phyloP scores from a whole-genome alignment of 2,113 vertebrate genomes.

The Mustelus asterias region DNA sequence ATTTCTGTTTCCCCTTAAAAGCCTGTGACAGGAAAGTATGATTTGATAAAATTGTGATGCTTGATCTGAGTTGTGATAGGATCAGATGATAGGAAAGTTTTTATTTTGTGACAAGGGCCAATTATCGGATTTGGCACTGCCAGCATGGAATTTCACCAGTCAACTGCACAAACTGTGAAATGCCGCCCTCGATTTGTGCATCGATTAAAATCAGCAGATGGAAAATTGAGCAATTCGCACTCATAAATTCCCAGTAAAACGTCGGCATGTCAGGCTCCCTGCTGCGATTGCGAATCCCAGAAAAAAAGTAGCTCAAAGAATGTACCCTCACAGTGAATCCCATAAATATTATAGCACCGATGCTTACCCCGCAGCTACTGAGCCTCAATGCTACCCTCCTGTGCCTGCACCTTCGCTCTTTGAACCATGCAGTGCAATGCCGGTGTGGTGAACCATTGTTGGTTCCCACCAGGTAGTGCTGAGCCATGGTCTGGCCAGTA shows the following conservation, averaged over 20 bases:
- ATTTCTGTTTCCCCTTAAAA: not conserved
- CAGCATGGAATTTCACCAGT: not conserved
- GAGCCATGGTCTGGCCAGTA: too few species aligned
- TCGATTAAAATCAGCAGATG: not conserved
- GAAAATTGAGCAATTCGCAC: not conserved
- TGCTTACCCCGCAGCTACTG: not conserved
- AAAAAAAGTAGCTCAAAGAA: not conserved
- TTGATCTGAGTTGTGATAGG: not conserved
- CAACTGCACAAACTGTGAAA: not conserved
- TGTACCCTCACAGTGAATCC: not conserved
- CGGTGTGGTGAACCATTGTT: too few species aligned
- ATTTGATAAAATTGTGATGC: not conserved
- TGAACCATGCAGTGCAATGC: not conserved
- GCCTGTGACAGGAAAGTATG: not conserved
- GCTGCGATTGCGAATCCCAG: not conserved
- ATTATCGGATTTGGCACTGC: not conserved
- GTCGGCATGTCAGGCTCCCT: not conserved
- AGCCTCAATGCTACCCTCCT: not conserved
- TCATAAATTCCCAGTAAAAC: not conserved
- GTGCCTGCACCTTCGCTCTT: not conserved
- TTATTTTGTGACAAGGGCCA: not conserved
- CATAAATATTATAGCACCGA: not conserved
- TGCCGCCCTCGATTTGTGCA: not conserved
- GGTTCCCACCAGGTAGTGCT: too few species aligned
- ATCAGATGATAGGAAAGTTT: not conserved